phyloP scores from a whole-genome alignment of 2,888 invertebrate species.

The Phyto melanocephala region DNA sequence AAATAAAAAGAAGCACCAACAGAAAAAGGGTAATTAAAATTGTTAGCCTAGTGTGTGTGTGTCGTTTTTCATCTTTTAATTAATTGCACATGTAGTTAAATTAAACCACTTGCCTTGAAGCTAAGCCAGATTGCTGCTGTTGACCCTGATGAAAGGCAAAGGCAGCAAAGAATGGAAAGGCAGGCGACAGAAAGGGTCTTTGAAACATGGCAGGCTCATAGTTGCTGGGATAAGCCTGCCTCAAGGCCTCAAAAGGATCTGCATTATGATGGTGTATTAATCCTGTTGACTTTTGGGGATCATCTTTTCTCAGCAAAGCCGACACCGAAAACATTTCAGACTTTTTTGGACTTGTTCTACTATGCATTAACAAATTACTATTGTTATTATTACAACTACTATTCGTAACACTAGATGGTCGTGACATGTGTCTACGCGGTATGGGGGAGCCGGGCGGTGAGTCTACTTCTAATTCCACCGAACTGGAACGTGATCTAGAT shows the following conservation, averaged over 20 bases:
- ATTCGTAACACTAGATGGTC: constrained; percentile 53
- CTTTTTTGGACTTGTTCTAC: constrained; percentile 81
- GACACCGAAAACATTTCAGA: constrained; percentile 92
- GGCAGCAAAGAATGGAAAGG: constrained; percentile 78
- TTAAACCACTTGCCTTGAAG: constrained; percentile 71
- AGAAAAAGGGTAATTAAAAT: constrained; percentile 5
- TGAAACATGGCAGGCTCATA: constrained; percentile 78
- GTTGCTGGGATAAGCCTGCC: constrained; percentile 76
- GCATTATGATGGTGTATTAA: constrained; percentile 42
- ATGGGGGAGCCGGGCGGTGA: constrained; percentile 81
- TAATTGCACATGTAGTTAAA: constrained; percentile 14
- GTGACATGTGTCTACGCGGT: constrained; percentile 71
- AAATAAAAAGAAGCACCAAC: constrained; percentile 33
- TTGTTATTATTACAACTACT: constrained; percentile 22
- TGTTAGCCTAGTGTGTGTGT: too few relatives aligned
- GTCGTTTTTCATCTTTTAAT: too few relatives aligned
- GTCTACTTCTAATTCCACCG: constrained; percentile 88
- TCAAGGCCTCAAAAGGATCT: constrained; percentile 80
- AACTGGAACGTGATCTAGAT: constrained; percentile 79
- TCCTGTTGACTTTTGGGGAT: constrained; percentile 76
- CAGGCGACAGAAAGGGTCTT: constrained; percentile 77
- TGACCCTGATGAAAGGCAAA: constrained; percentile 79
- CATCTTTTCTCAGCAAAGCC: constrained; percentile 89
- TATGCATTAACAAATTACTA: constrained; percentile 46
- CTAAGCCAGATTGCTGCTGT: constrained; percentile 76